Percentiles rank a stretch among this genome's conserved stretches.
Conservation (phyloP, 2,888 invertebrate species). For the Oxyteleia sp. region DNA sequence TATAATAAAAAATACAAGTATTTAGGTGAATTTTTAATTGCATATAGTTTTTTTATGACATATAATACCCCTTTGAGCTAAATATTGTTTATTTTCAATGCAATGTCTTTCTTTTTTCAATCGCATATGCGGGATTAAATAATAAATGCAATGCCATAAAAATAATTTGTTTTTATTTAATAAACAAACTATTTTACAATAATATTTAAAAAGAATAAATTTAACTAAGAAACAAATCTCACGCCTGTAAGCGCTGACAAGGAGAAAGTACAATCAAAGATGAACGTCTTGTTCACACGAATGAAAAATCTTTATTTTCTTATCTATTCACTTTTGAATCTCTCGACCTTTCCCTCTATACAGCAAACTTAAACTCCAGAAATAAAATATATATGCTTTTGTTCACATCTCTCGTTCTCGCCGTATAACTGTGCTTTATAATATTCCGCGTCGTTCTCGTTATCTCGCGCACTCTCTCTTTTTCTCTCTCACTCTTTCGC, state of each 20-base stretch:
- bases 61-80: too few relatives aligned
- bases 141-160: constrained; percentile 50
- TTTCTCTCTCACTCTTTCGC: not conserved
- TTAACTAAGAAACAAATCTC: constrained; percentile 49
- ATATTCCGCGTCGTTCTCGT: constrained; percentile 52
- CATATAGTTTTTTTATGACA: too few relatives aligned
- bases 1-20: too few relatives aligned
- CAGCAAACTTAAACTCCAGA: constrained; percentile 79
- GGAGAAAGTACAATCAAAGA: constrained; percentile 58
- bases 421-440: constrained; percentile 69
- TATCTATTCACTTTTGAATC: constrained; percentile 45
- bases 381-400: constrained; percentile 83
- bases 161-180: constrained; percentile 66
- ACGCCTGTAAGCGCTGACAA: constrained; percentile 38
- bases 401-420: constrained; percentile 58
- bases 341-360: constrained; percentile 38
- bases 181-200: constrained; percentile 68
- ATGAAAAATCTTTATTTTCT: constrained; percentile 64
- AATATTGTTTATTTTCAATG: too few relatives aligned
- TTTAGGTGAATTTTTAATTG: too few relatives aligned
- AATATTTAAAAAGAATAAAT: constrained; percentile 53
- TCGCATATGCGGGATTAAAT: constrained; percentile 13
- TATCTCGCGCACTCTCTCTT: too few relatives aligned
- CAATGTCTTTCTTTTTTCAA: too few relatives aligned
- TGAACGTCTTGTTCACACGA: constrained; percentile 61